Evolutionary conservation across 2,888 invertebrate genomes (phyloP).

Genomic region (Oegoconia quadripuncta): DNA sequence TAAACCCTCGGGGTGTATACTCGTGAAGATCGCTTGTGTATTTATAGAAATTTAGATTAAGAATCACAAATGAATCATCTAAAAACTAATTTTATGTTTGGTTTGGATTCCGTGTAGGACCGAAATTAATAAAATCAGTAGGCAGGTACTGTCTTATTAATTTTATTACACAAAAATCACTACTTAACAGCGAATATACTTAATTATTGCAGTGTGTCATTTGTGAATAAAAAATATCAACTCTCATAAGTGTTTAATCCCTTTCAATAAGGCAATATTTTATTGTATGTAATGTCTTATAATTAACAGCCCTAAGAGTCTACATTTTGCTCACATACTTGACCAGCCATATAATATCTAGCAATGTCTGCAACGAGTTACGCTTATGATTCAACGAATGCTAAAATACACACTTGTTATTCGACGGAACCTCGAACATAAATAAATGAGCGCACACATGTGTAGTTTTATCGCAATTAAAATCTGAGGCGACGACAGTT

Average conservation of each 20-base stretch:
- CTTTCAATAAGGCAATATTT: no score
- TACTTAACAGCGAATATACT: no score
- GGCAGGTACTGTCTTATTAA: background rate
- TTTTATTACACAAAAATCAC: background rate
- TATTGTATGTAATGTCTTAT: background rate
- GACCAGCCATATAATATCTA: background rate
- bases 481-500: constrained; percentile 57
- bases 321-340: background rate
- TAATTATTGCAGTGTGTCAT: no score
- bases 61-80: constrained; percentile 35
- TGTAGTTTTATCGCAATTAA: constrained; percentile 44
- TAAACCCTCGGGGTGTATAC: constrained; percentile 29
- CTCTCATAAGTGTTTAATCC: no score
- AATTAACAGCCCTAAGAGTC: background rate
- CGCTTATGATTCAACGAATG: constrained; percentile 6
- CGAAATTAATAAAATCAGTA: no score
- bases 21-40: constrained; percentile 29
- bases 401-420: constrained; percentile 16
- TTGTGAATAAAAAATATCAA: no score
- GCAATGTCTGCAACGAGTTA: constrained; percentile 4
- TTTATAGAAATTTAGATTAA: constrained; percentile 46
- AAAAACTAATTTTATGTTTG: constrained; percentile 20
- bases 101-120: constrained; percentile 17
- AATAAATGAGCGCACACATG: constrained; percentile 37
- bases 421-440: constrained; percentile 32